Base-by-base conservation (phyloP, 1,140 invertebrate genomes). In the Oncopodura yosiiana region DNA sequence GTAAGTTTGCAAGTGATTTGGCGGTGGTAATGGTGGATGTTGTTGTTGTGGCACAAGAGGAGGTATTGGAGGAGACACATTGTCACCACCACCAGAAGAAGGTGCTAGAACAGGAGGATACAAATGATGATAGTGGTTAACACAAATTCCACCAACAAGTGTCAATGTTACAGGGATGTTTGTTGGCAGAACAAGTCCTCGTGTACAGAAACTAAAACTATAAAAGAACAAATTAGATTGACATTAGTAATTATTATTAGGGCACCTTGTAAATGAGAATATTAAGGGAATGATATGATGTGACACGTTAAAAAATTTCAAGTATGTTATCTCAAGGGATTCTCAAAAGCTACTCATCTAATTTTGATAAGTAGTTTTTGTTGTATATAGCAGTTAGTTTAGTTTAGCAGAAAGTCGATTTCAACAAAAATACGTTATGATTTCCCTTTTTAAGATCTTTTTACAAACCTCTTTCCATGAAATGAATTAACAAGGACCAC, bases 401-500 rank as follows among this genome's bases (percentile, higher is more conserved):
- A n/a, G n/a, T n/a, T n/a, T n/a, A n/a, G n/a, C n/a, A n/a, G n/a
- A n/a, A n/a, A n/a, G n/a, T n/a, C n/a, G n/a, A n/a, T n/a, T n/a
- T n/a, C n/a, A n/a, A n/a, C n/a, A n/a, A n/a, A n/a, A n/a, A n/a
- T n/a, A n/a, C n/a, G n/a, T n/a, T n/a, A n/a, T n/a, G n/a, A n/a
- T n/a, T n/a, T n/a, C n/a, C n/a, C n/a, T n/a, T n/a, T n/a, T n/a
- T n/a, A n/a, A n/a, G n/a, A 9, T 8, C 9, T 9, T 18, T 44
- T 26, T 4, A 67, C 74, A 74, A 67, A 84, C 80, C 74, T 82
- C 66, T 84, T 82, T 1, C 86, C 86, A n/a, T n/a, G n/a, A 65
- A 84, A 88, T 68, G 86, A 88, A 67, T 91, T 86, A n/a, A 80
- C 80, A 14, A 94, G 74, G 21, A 82, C 77, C 11, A 94, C 74